A percentile compares a stretch with the other conserved stretches of the same genome.
Evolutionary conservation across 2,888 invertebrate genomes (phyloP).

Genomic region (Chrysolina americana): DNA sequence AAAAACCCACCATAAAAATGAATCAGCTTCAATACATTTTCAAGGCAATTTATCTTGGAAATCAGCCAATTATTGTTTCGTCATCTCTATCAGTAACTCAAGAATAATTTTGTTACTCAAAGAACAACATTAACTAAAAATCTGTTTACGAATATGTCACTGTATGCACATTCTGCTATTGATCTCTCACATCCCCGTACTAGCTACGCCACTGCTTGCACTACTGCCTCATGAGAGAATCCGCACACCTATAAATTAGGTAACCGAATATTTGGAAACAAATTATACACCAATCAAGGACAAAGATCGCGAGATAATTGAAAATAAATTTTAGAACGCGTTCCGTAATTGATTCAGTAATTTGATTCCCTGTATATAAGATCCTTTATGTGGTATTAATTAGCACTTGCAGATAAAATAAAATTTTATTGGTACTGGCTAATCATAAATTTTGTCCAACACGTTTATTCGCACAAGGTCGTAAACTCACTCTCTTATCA

Average conservation of each 20-base stretch:
- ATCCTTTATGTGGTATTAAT: constrained; percentile 20
- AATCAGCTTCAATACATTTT: no score
- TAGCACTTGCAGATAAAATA: constrained; percentile 20
- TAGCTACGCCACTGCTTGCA: neutral
- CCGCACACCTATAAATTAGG: constrained; percentile 17
- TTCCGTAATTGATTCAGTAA: constrained; percentile 21
- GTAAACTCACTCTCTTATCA: constrained; percentile 39
- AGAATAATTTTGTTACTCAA: no score
- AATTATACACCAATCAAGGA: constrained; percentile 15
- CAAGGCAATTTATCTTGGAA: no score
- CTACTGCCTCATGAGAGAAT: neutral
- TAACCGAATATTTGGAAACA: constrained; percentile 17
- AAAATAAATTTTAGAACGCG: constrained; percentile 14
- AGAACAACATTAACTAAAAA: no score
- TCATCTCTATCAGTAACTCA: no score
- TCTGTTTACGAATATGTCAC: no score
- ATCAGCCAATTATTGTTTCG: no score
- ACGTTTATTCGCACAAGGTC: constrained; percentile 20
- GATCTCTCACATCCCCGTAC: neutral
- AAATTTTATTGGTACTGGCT: constrained; percentile 11
- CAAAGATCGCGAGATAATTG: constrained; percentile 20
- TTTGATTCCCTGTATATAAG: constrained; percentile 17
- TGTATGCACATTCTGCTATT: no score
- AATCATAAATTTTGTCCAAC: constrained; percentile 29
- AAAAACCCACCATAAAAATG: no score